phyloP scores from a whole-genome alignment of 2,113 vertebrate genomes.

The Aegithalos caudatus region DNA sequence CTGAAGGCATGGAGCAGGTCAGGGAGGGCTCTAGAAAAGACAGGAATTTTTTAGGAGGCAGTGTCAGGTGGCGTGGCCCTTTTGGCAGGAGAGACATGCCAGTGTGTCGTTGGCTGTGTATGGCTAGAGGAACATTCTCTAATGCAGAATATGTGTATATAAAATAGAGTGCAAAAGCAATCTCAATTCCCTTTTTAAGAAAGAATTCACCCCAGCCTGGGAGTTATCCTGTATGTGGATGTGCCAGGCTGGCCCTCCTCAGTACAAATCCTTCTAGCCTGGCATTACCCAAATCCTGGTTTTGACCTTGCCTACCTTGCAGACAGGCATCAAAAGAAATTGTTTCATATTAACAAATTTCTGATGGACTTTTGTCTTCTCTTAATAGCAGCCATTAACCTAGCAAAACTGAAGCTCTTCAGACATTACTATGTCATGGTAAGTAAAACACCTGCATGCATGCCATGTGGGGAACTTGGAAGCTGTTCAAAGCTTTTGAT shows the following conservation, averaged over 20 bases:
- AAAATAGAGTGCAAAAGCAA: background rate
- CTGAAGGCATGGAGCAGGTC: background rate
- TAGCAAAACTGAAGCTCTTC: slow-evolving; percentile 88
- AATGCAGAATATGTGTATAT: background rate
- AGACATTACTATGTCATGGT: slow-evolving; percentile 90
- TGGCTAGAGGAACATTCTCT: background rate
- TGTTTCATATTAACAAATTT: background rate
- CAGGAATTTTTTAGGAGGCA: background rate
- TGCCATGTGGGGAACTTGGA: background rate
- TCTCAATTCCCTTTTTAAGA: background rate
- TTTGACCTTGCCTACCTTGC: background rate
- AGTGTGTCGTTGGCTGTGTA: background rate
- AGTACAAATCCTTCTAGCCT: background rate
- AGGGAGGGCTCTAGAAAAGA: background rate
- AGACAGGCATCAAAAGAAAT: background rate
- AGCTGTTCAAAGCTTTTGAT: background rate
- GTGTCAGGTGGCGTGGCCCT: background rate
- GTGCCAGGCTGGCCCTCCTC: background rate
- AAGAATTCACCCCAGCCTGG: background rate
- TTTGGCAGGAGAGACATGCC: background rate
- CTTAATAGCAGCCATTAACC: slow-evolving; percentile 82
- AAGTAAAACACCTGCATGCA: slow-evolving; percentile 27
- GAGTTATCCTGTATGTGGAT: background rate
- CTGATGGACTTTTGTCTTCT: slow-evolving; percentile 38
- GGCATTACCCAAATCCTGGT: background rate